Evolutionary conservation across 2,113 vertebrate species (phyloP).

Genomic region (Hydropotes inermis): DNA sequence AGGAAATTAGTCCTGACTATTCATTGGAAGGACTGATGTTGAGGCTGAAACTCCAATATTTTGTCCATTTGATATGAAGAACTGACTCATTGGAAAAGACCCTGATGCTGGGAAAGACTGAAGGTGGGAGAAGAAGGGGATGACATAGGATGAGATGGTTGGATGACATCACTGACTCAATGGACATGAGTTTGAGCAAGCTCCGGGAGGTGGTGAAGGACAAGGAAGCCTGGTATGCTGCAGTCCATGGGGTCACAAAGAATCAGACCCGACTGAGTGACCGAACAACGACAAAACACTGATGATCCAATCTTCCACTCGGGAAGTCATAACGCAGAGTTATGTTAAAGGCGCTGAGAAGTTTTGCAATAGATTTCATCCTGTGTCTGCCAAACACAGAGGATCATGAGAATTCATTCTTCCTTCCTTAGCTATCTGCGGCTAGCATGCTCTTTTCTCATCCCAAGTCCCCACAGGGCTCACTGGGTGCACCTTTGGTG

Average conservation of each 20-base stretch:
- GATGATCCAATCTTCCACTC: too few relatives aligned
- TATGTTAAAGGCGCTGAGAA: too few relatives aligned
- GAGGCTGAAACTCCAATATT: not conserved
- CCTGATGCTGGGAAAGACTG: not conserved
- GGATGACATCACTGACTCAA: not conserved
- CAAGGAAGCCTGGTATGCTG: not conserved
- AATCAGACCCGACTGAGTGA: accelerated
- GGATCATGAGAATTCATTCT: too few relatives aligned
- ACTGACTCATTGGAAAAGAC: not conserved
- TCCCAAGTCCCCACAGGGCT: not conserved
- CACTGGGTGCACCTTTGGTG: accelerated
- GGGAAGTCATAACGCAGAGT: too few relatives aligned
- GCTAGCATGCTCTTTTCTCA: not conserved
- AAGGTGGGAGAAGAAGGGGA: not conserved
- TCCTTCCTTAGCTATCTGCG: not conserved
- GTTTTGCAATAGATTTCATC: too few relatives aligned
- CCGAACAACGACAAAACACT: not conserved
- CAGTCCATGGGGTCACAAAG: not conserved
- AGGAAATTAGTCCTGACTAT: not conserved
- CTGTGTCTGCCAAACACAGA: too few relatives aligned
- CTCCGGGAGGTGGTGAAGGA: not conserved
- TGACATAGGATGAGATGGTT: not conserved
- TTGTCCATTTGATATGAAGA: not conserved
- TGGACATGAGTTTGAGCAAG: not conserved
- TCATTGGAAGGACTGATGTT: not conserved